phyloP scores from a whole-genome alignment of 2,113 vertebrate genomes.

The Caloenas nicobarica region DNA sequence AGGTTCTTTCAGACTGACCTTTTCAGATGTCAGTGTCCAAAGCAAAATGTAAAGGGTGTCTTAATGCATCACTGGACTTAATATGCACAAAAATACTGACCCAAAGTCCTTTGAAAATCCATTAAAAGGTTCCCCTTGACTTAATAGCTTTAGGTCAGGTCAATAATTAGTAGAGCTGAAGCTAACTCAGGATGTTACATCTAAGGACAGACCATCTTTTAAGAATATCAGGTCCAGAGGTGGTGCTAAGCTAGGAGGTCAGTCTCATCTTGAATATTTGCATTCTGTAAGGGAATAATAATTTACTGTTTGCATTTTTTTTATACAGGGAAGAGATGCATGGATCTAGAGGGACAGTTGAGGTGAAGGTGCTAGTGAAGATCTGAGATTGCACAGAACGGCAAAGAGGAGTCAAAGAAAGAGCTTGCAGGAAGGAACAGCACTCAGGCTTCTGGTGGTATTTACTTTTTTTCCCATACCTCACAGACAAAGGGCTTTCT shows the following conservation, averaged over 20 bases:
- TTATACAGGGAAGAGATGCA: neutral
- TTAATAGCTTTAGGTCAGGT: neutral
- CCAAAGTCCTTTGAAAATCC: neutral
- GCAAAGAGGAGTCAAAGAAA: neutral
- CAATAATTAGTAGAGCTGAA: neutral
- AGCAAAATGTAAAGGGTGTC: neutral
- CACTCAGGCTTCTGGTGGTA: neutral
- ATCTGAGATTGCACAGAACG: neutral
- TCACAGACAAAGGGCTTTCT: constrained; percentile 6
- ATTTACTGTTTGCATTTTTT: neutral
- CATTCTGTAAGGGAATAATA: neutral
- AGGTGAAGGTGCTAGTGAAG: neutral
- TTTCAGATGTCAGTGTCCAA: constrained; percentile 49
- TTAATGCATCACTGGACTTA: neutral
- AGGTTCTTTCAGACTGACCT: constrained; percentile 3
- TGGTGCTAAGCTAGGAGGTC: neutral
- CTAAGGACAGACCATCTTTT: neutral
- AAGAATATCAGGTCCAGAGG: neutral
- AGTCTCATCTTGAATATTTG: neutral
- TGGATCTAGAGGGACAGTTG: neutral
- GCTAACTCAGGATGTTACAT: neutral
- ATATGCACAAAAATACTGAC: neutral
- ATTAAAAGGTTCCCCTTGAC: neutral
- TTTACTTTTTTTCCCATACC: neutral
- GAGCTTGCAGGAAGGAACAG: neutral